Evolutionary conservation across 2,888 invertebrate species (phyloP), one percentile per base, ranked within the genome.

Genomic region (Lapara coniferarum): DNA sequence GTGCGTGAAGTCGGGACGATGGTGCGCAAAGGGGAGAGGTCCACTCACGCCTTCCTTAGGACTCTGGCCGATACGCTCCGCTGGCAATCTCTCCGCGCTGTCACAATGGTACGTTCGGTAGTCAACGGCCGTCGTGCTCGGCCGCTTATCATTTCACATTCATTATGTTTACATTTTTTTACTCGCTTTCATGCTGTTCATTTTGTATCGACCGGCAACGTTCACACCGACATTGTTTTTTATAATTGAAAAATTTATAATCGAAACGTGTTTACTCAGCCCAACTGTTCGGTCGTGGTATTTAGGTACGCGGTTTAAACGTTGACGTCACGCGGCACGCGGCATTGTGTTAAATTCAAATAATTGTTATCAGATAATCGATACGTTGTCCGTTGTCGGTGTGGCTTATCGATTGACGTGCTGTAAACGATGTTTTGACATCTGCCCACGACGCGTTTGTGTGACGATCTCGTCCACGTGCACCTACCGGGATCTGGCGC

Each of bases 1-100:
- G 90, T 87, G 91, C 92, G 91, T 92, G 91, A 91, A 89, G 90
- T 80, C 87, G 89, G 88, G 86, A 89, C 86, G 81, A 93, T 93
- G 93, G 91, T 91, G 81, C 90, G 88, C 87, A 87, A 89, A 85
- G 91, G 92, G 90, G 92, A 92, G 86, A 87, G 82, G 81, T 87
- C 91, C 82, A 86, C 86, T 75, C 85, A 87, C 82, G 89, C 90
- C 87, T 89, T 91, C 81, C 84, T 92, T 82, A 89, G 89, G 87
- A 87, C 90, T 85, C 85, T 93, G 81, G 87, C 87, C 86, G 92
- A 88, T 73, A 85, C 92, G 92, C 90, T 93, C 78, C 89, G 92
- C 74, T 90, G 91, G 89, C 89, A 86, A 76, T 88, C 88, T 74
- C 84, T 91, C 71, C 88, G 89, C 73, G 84, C 86, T 80, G 85